These are phyloP conservation scores for Thunnus thynnus DNA, from an alignment of 2,113 vertebrate genomes.

Conservation along the genomic window DNA sequence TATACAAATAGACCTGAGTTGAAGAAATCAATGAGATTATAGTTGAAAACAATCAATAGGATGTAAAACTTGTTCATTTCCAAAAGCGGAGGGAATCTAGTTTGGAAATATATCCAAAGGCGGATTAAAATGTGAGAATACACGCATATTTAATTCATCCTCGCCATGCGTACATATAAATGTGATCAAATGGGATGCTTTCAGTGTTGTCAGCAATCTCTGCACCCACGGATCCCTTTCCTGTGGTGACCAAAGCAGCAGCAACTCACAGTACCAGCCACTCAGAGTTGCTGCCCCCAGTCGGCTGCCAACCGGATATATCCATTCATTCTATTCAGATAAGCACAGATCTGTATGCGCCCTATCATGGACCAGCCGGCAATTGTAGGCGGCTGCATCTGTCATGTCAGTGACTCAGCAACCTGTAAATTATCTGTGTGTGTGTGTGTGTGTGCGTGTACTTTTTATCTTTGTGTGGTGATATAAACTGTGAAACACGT, in stretches of 20 bases:
- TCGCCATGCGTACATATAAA: background rate
- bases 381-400: too few species aligned
- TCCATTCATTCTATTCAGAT: too few species aligned
- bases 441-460: background rate
- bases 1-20: too few species aligned
- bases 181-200: background rate
- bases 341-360: too few species aligned
- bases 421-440: background rate
- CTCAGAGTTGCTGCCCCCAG: too few species aligned
- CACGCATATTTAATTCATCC: background rate
- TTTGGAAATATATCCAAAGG: background rate
- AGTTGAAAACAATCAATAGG: too few species aligned
- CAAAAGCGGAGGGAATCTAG: too few species aligned
- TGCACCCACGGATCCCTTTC: background rate
- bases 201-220: background rate
- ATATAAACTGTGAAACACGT: background rate
- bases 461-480: background rate
- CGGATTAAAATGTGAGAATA: background rate
- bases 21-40: too few species aligned
- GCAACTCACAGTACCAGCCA: too few species aligned
- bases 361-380: too few species aligned
- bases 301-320: too few species aligned
- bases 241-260: background rate
- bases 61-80: too few species aligned
- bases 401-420: conserved; percentile 2